Base-by-base conservation (phyloP, 1,140 invertebrate species). In the Eumeta japonica region DNA sequence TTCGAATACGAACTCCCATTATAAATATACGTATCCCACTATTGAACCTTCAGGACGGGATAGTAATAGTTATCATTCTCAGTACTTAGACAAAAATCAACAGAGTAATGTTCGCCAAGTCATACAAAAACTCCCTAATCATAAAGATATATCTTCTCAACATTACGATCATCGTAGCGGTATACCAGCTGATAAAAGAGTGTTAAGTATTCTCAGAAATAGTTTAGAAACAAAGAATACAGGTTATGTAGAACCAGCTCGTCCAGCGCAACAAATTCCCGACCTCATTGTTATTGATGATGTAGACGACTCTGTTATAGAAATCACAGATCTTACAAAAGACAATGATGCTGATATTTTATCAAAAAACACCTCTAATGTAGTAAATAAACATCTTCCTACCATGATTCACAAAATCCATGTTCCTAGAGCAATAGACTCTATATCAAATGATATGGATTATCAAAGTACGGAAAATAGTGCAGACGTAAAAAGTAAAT, bases 161-260 rank as follows among this genome's bases (percentile, higher is more conserved):
- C 50, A 58, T 44, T 43, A 56, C 37, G 57, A 64, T 43, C 16
- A 47, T 16, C 52, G 61, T 28, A 55, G 45, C 45, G 63, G 63
- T 36, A 45, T 75, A 7, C 78, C 79, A 11, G 82, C 81, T 13
- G 79, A 86, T 52, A 86, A 85, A 57, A 73, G 80, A 28, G 83
- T 86, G 11, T 59, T 86, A 34, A 86, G 79, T 50, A 77, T 86
- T 37, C 53, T 88, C 27, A 75, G 85, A 46, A 85, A 81, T 44
- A 87, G 80, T 55, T 63, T 87, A 41, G 84, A 87, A 64, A 83
- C 78, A 18, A 85, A 84, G 57, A 66, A 74, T 52, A 56, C 55
- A 3, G 81, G 80, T 39, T 79, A 76, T 35, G 64, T 74, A 30
- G 81, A 83, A 35, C 58, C 59, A 15, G 51, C 74, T 40, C 76